Evolutionary conservation across 2,888 invertebrate species (phyloP).

Genomic region (Tiliacea aurago): DNA sequence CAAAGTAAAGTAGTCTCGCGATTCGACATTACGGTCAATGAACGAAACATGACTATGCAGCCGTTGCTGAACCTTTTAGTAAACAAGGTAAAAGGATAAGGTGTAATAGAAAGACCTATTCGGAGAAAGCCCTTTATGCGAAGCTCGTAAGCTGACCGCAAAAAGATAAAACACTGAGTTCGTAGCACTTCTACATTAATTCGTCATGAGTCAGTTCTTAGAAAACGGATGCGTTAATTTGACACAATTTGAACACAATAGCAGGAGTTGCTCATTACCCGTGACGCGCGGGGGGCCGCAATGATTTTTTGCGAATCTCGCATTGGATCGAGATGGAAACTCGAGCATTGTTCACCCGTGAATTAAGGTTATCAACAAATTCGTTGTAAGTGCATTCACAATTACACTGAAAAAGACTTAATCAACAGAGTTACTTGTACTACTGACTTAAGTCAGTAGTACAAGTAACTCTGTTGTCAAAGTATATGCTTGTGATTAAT

Average conservation of each 20-base stretch:
- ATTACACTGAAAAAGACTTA: neutral
- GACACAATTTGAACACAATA: slow-evolving; percentile 69
- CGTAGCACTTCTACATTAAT: slow-evolving; percentile 39
- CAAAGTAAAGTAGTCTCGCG: slow-evolving; percentile 7
- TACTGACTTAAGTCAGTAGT: no score
- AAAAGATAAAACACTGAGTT: slow-evolving; percentile 42
- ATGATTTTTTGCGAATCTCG: slow-evolving; percentile 58
- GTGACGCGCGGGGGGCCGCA: slow-evolving; percentile 55
- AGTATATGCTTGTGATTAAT: no score
- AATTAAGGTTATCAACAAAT: slow-evolving; percentile 46
- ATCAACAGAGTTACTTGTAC: no score
- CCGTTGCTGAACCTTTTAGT: neutral
- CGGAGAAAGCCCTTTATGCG: slow-evolving; percentile 43
- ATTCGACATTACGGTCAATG: slow-evolving; percentile 14
- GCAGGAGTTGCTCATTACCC: slow-evolving; percentile 61
- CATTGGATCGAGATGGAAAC: slow-evolving; percentile 50
- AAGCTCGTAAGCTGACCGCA: slow-evolving; percentile 51
- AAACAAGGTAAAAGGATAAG: slow-evolving; percentile 19
- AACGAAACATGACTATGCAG: slow-evolving; percentile 14
- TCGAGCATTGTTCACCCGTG: slow-evolving; percentile 48
- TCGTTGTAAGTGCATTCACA: slow-evolving; percentile 12
- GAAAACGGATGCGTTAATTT: slow-evolving; percentile 70
- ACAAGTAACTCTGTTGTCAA: no score
- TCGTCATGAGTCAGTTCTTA: slow-evolving; percentile 64
- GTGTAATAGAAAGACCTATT: slow-evolving; percentile 43